phyloP scores from a whole-genome alignment of 2,113 vertebrate species.

The Crotalus tigris region DNA sequence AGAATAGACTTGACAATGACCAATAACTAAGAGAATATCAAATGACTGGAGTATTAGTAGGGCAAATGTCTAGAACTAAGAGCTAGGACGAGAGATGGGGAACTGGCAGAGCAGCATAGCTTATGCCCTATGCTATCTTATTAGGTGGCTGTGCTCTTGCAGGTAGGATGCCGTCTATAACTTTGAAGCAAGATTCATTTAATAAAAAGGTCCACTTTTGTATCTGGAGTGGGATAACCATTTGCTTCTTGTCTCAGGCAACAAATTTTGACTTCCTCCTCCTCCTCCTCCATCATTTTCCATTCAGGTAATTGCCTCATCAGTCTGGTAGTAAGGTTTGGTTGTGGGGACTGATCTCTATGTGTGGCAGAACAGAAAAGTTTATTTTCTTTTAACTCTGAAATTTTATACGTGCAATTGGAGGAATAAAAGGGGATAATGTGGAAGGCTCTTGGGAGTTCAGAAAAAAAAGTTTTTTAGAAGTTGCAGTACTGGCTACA shows the following conservation, averaged over 20 bases:
- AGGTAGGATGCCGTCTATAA: background rate
- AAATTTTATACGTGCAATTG: background rate
- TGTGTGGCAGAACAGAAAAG: background rate
- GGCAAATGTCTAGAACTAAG: background rate
- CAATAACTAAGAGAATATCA: background rate
- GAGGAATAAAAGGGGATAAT: background rate
- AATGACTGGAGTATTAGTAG: background rate
- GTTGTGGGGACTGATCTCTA: background rate
- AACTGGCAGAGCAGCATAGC: background rate
- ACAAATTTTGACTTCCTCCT: background rate
- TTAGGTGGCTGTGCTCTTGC: background rate
- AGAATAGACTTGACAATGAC: background rate
- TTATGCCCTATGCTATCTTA: background rate
- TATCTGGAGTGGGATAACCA: background rate
- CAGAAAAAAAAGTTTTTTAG: background rate
- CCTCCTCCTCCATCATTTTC: background rate
- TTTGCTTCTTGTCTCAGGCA: background rate
- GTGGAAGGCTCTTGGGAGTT: background rate
- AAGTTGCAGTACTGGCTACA: background rate
- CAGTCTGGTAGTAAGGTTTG: background rate
- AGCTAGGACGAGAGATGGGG: background rate
- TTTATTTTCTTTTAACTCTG: background rate
- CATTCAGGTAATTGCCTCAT: background rate
- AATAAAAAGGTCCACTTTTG: background rate
- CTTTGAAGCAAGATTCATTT: background rate